A percentile compares a stretch with the other conserved stretches of the same genome.
These are phyloP conservation scores for Crotalus adamanteus DNA, from an alignment of 2,797 vertebrate species.

Conservation along the genomic window DNA sequence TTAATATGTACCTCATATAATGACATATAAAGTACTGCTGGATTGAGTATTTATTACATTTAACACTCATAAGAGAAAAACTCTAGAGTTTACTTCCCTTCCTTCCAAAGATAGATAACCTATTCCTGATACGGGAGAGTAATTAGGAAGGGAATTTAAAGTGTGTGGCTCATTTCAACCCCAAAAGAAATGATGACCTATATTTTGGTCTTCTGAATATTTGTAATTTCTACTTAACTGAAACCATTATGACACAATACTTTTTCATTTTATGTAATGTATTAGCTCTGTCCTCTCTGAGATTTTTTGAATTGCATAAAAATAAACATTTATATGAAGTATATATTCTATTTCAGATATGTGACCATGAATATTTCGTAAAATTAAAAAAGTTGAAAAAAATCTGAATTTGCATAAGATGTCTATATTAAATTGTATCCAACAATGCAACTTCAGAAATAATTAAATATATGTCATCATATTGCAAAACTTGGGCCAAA, in stretches of 20 bases:
- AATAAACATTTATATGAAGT: not conserved
- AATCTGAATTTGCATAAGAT: not conserved
- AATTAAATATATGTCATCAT: not conserved
- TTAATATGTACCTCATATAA: not conserved
- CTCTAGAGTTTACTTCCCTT: not conserved
- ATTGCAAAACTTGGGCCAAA: not conserved
- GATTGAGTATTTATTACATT: not conserved
- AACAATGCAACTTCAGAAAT: not conserved
- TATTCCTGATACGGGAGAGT: not conserved
- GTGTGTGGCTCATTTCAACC: not conserved
- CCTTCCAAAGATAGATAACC: not conserved
- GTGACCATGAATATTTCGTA: not conserved
- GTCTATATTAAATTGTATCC: not conserved
- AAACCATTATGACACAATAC: not conserved
- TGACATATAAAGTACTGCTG: not conserved
- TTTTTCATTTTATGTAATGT: not conserved
- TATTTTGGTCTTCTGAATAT: not conserved
- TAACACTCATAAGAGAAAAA: not conserved
- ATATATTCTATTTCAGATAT: not conserved
- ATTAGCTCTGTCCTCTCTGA: not conserved
- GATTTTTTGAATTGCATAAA: not conserved
- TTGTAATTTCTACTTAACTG: not conserved
- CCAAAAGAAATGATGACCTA: not conserved
- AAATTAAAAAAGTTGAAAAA: not conserved
- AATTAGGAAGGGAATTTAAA: not conserved